These are phyloP conservation scores for Saiga tatarica DNA, from an alignment of 2,113 vertebrate genomes.

Conservation along the genomic window DNA sequence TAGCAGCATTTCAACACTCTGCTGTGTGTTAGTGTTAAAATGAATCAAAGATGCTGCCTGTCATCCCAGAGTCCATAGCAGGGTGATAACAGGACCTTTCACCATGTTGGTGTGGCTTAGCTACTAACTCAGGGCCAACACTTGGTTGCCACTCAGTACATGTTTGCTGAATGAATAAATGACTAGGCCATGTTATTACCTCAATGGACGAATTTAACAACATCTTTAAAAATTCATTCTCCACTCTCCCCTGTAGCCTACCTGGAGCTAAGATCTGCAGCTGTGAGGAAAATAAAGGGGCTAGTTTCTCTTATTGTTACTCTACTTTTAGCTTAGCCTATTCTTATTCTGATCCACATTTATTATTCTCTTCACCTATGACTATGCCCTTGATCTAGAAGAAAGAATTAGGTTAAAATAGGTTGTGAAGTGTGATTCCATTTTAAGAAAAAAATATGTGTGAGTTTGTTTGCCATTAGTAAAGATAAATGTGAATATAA, in stretches of 20 bases:
- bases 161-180: constrained; percentile 10
- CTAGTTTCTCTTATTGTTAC: background rate
- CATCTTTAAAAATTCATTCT: constrained; percentile 21
- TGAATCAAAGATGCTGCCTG: background rate
- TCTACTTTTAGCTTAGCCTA: background rate
- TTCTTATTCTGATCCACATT: background rate
- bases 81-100: background rate
- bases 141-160: background rate
- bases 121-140: background rate
- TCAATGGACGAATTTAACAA: background rate
- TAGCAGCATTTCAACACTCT: background rate
- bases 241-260: background rate
- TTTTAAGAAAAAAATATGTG: background rate
- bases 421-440: background rate
- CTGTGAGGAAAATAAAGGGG: background rate
- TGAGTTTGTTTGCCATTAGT: background rate
- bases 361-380: constrained; percentile 8
- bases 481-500: background rate
- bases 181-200: background rate
- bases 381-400: background rate
- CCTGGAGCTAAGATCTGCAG: background rate
- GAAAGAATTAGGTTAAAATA: background rate
- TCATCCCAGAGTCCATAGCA: background rate
- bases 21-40: background rate
- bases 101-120: background rate